Conservation (phyloP, 1,140 invertebrate genomes). For the Eupeodes corollae region DNA sequence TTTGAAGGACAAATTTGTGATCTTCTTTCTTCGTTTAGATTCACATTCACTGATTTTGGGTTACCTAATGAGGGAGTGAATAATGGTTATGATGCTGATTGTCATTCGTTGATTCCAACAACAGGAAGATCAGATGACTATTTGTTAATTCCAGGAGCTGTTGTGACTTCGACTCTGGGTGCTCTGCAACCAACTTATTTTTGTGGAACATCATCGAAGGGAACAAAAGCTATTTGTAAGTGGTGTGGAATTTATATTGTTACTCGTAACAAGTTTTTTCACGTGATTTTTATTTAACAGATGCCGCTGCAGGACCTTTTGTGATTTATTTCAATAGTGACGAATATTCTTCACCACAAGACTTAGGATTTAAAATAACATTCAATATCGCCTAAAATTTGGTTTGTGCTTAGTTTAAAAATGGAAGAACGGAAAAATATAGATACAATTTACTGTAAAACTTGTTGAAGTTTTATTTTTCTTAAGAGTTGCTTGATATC, state of each 20-base stretch:
- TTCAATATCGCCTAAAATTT: neutral
- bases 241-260: neutral
- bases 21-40: slow-evolving; percentile 10
- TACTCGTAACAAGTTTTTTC: neutral
- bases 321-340: slow-evolving; percentile 40
- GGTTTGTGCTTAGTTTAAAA: no score
- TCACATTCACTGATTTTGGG: slow-evolving; percentile 18
- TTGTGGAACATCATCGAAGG: neutral
- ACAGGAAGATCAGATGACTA: slow-evolving; percentile 37
- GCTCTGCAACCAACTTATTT: neutral
- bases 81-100: slow-evolving; percentile 24
- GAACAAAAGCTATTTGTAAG: neutral
- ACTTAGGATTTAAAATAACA: no score
- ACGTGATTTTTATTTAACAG: slow-evolving; percentile 14
- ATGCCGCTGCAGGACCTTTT: slow-evolving; percentile 37
- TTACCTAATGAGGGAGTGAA: slow-evolving; percentile 17
- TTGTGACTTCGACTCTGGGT: neutral
- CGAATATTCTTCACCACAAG: neutral
- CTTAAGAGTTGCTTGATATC: no score
- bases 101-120: slow-evolving; percentile 20
- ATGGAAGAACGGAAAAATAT: no score
- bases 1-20: neutral
- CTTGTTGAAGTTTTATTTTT: no score
- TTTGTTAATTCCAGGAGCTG: slow-evolving; percentile 40
- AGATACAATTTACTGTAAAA: no score